phyloP scores from a whole-genome alignment of 2,797 vertebrate species.

The Paguma larvata region DNA sequence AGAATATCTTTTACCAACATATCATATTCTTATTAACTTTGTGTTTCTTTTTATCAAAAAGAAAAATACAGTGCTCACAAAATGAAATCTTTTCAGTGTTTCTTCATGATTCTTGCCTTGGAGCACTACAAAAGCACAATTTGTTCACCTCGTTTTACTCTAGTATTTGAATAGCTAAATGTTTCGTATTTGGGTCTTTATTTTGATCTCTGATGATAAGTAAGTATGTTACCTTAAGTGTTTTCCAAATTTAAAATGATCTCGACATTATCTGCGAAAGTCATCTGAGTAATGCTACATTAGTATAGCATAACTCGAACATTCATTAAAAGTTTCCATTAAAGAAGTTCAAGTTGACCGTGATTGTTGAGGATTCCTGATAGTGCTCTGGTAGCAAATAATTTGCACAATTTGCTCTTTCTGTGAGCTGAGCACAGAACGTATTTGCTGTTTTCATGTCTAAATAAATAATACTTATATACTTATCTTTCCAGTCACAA shows the following conservation, averaged over 20 bases:
- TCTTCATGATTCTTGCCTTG: conserved; percentile 17
- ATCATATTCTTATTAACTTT: neutral
- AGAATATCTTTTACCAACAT: neutral
- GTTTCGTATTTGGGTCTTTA: neutral
- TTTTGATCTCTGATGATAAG: neutral
- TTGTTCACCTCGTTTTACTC: neutral
- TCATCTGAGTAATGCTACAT: neutral
- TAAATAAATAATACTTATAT: conserved; percentile 49
- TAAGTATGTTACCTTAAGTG: neutral
- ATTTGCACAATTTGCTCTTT: conserved; percentile 41
- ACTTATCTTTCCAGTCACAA: conserved; percentile 1
- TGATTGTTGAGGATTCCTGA: neutral
- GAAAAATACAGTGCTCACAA: neutral
- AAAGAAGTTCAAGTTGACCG: conserved; percentile 54
- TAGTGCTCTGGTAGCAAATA: conserved; percentile 56
- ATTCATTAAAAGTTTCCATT: conserved; percentile 44
- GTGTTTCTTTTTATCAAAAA: neutral
- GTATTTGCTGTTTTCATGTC: neutral
- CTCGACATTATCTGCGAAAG: neutral
- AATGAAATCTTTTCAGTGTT: neutral
- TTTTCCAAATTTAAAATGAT: conserved; percentile 37
- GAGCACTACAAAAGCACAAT: neutral
- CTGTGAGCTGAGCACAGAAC: conserved; percentile 41
- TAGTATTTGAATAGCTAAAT: neutral
- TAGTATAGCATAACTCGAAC: conserved; percentile 4